Percentiles rank a stretch among this genome's conserved stretches.
These are phyloP conservation scores for Pseudomyrmex cubaensis DNA, from an alignment of 1,140 invertebrate species.

Conservation along the genomic window DNA sequence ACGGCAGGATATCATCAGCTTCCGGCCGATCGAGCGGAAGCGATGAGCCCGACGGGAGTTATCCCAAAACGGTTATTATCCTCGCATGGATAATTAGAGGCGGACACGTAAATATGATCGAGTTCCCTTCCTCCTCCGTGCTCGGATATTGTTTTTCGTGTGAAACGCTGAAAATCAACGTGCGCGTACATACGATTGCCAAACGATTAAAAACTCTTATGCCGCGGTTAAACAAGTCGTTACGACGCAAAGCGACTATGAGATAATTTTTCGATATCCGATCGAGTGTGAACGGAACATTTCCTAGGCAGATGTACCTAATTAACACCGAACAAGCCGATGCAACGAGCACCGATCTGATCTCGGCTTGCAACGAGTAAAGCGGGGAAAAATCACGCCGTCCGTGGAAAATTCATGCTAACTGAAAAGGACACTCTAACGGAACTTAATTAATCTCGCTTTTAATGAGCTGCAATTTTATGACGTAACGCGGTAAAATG, in stretches of 20 bases:
- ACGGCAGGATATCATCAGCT: conserved; percentile 52
- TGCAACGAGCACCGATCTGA: too few relatives aligned
- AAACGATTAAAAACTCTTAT: conserved; percentile 26
- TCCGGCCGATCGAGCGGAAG: conserved; percentile 49
- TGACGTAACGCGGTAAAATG: conserved; percentile 18
- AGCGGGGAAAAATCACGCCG: conserved; percentile 11
- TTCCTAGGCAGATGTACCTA: not conserved
- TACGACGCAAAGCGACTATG: not conserved
- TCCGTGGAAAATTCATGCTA: conserved; percentile 6
- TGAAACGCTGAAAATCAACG: not conserved
- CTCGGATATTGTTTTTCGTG: conserved; percentile 13
- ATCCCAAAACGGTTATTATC: conserved; percentile 43
- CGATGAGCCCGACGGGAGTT: conserved; percentile 39
- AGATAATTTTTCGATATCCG: conserved; percentile 16
- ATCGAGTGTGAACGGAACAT: not conserved
- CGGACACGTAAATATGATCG: conserved; percentile 42
- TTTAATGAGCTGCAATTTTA: conserved; percentile 43
- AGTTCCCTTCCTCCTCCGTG: not conserved
- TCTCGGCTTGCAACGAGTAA: not conserved
- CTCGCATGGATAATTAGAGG: conserved; percentile 53
- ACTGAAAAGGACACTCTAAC: conserved; percentile 31
- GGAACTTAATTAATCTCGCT: conserved; percentile 36
- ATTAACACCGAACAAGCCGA: conserved; percentile 11
- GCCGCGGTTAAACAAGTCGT: conserved; percentile 6
- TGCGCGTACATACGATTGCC: not conserved